Conservation (phyloP, 2,113 vertebrate species). For the Erpornis zantholeuca region DNA sequence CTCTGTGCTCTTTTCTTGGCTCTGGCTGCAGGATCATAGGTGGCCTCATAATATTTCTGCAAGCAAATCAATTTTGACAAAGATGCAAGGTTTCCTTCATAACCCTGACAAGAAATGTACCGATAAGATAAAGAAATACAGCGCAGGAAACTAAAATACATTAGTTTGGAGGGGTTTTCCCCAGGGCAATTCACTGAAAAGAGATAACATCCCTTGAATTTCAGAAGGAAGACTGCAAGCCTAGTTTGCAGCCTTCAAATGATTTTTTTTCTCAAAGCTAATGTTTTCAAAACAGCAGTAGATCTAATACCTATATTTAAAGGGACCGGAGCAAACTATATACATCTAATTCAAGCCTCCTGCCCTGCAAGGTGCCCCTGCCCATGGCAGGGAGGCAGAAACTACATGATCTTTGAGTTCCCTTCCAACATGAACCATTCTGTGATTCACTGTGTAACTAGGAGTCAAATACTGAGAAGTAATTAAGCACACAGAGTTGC, state of each 20-base stretch:
- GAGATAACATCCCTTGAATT: neutral
- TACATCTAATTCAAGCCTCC: neutral
- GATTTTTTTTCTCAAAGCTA: neutral
- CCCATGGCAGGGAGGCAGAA: neutral
- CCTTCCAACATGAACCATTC: neutral
- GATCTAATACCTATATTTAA: neutral
- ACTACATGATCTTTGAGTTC: neutral
- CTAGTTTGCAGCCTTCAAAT: neutral
- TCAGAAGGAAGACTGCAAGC: neutral
- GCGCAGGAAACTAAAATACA: neutral
- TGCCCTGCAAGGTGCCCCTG: neutral
- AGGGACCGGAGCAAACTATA: neutral
- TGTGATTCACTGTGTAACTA: neutral
- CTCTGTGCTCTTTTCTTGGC: neutral
- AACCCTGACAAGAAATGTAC: neutral
- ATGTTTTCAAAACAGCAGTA: neutral
- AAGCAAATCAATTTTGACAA: neutral
- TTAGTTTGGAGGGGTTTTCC: conserved; percentile 24
- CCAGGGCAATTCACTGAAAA: neutral
- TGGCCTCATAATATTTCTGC: neutral
- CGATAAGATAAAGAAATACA: conserved; percentile 14
- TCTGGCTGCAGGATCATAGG: neutral
- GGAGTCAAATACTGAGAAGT: neutral
- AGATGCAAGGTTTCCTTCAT: neutral
- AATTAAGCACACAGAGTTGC: neutral